Evolutionary conservation across 2,888 invertebrate species (phyloP), one percentile per base, ranked within the genome.

Genomic region (Aethes cnicana): DNA sequence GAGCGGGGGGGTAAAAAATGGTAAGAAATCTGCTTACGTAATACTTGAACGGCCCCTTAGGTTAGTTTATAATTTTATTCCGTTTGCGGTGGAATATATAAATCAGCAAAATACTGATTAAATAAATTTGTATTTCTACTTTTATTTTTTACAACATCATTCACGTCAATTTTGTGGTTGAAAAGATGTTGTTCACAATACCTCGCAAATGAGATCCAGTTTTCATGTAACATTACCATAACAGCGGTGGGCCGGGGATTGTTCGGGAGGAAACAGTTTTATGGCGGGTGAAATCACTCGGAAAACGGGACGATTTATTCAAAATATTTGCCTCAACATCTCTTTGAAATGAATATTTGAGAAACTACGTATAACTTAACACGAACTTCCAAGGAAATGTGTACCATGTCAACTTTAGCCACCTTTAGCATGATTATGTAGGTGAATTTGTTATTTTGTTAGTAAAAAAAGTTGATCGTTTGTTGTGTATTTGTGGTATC

Each of bases 301-400:
- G 69, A 76, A 79, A 77, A 70, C 61, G 47, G 46, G 57, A 62
- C 66, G 64, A 74, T 77, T 77, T 77, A 70, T 72, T 68, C 74
- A 74, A 80, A 80, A 80, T 72, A 78, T 79, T 78, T 77, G 69
- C 64, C 57, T 48, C 68, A 69, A 71, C 72, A 73, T 72, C 57
- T 59, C 59, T 48, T 28, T 28, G 18, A 5, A 12, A 8, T n/a
- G 5, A 30, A 9, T 26, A 25, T n/a, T 3, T 25, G n/a, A n/a
- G n/a, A 3, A 7, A 7, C 7, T 7, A 7, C 8, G n/a, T 25
- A n/a, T 4, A 25, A 26, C 7, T 26, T 0, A 9, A n/a, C 5
- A 26, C 26, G 26, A 3, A 26, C 11, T n/a, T n/a, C n/a, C n/a
- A n/a, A n/a, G n/a, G n/a, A n/a, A n/a, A n/a, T n/a, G n/a, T n/a